Conservation (phyloP, 2,113 vertebrate genomes). For the Eclectus roratus region DNA sequence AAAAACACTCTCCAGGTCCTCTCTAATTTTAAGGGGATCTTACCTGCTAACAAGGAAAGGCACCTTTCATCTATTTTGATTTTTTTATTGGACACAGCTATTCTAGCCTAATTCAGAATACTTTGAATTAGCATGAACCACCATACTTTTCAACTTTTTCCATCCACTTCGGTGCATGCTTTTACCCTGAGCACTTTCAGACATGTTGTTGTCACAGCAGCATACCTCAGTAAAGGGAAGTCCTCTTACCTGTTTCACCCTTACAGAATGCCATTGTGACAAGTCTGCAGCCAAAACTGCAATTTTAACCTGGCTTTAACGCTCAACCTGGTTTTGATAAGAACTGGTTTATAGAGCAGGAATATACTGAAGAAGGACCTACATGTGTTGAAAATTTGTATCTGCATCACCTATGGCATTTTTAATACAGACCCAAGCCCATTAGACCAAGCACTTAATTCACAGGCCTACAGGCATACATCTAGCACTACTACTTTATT, state of each 20-base stretch:
- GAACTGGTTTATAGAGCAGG: neutral
- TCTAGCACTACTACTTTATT: neutral
- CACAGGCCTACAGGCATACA: neutral
- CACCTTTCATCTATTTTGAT: neutral
- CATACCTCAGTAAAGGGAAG: neutral
- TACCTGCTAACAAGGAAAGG: neutral
- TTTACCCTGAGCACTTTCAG: neutral
- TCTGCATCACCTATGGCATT: neutral
- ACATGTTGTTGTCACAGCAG: rapidly evolving
- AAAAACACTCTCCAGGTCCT: neutral
- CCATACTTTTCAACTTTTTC: neutral
- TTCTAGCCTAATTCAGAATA: neutral
- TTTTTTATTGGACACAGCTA: neutral
- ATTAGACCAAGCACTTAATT: neutral
- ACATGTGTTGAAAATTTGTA: neutral
- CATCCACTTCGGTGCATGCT: neutral
- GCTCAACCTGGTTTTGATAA: neutral
- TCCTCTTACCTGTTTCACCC: neutral
- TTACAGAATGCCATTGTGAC: rapidly evolving
- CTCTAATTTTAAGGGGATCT: neutral
- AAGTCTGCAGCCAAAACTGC: neutral
- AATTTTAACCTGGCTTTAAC: neutral
- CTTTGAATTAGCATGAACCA: neutral
- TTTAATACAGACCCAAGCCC: neutral
- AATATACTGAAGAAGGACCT: neutral